These are phyloP conservation scores for Thaumetopoea pityocampa DNA, from an alignment of 1,140 invertebrate species.

Conservation along the genomic window DNA sequence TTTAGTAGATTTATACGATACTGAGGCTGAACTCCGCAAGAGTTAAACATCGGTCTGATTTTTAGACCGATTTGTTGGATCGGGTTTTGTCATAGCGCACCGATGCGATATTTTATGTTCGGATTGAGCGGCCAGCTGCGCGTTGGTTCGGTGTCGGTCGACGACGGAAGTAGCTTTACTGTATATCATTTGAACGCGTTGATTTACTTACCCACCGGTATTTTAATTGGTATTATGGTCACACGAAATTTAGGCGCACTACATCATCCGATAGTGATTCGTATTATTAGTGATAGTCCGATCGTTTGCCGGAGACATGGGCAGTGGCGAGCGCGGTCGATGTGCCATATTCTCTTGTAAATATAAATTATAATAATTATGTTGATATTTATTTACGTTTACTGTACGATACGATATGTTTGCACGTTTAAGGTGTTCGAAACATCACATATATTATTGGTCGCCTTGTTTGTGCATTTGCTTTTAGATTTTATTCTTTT, in stretches of 20 bases:
- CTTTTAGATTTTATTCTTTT: constrained; percentile 61
- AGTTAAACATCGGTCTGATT: no score
- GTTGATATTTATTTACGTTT: constrained; percentile 69
- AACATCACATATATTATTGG: constrained; percentile 54
- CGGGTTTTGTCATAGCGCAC: no score
- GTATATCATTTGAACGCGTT: constrained; percentile 36
- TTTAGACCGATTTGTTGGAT: no score
- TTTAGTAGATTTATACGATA: no score
- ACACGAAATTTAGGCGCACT: constrained; percentile 55
- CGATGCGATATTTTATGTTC: no score
- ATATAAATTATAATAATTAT: constrained; percentile 72
- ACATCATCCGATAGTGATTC: constrained; percentile 32
- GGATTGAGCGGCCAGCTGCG: constrained; percentile 43
- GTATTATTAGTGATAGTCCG: constrained; percentile 29
- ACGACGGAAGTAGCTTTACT: constrained; percentile 38
- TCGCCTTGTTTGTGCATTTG: constrained; percentile 67
- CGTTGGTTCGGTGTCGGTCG: constrained; percentile 35
- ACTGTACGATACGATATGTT: constrained; percentile 44
- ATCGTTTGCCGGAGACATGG: constrained; percentile 32
- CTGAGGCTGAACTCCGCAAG: no score
- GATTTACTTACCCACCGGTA: constrained; percentile 71
- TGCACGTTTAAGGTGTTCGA: constrained; percentile 38
- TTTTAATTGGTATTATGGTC: constrained; percentile 72
- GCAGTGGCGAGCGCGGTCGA: constrained; percentile 50
- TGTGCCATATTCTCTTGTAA: constrained; percentile 76